Evolutionary conservation across 2,113 vertebrate genomes (phyloP), one percentile per base, ranked within the genome.

Genomic region (Ondatra zibethicus): DNA sequence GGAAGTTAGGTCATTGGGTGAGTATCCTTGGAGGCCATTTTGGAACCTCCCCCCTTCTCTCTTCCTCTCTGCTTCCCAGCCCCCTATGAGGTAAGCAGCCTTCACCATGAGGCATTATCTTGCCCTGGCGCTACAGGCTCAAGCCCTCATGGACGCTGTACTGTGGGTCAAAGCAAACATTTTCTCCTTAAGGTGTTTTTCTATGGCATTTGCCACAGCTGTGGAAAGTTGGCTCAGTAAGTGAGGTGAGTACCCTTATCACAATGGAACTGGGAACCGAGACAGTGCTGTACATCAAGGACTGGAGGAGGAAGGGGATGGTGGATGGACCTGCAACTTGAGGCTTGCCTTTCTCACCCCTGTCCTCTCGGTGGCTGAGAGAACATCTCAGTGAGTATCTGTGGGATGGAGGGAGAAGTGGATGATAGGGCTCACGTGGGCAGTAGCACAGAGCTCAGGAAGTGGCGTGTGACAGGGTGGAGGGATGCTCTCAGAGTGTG

Each of bases 401-500:
- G 23, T 7, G 36, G 81, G 65, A 73, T 39, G 42, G 75, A 42
- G 16, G 70, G 39, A 78, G 7, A 17, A 66, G 36, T 12, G 29
- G 45, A 19, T 45, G 12, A 4, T 0, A 14, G 12, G 16, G 27
- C 1, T 31, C 55, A 50, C 5, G 16, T n/a, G 4, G 16, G n/a
- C 5, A 14, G 61, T 21, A n/a, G 16, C 21, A 21, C 7, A 17
- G 80, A 12, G 12, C 7, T 45, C 76, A 0, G 13, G 73, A 50
- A 0, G 65, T 12, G 10, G 0, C 7, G 1, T 4, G 10, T 4
- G 13, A 78, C 21, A 7, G 58, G 8, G 13, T 23, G 21, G 39
- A 27, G 42, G 27, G 61, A 21, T 1, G 47, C 4, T 45, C 0
- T 4, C 6, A 14, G 45, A 47, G 14, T 4, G 14, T 36, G 14